Evolutionary conservation across 2,797 vertebrate species (phyloP).

Genomic region (Myotis pilosus): DNA sequence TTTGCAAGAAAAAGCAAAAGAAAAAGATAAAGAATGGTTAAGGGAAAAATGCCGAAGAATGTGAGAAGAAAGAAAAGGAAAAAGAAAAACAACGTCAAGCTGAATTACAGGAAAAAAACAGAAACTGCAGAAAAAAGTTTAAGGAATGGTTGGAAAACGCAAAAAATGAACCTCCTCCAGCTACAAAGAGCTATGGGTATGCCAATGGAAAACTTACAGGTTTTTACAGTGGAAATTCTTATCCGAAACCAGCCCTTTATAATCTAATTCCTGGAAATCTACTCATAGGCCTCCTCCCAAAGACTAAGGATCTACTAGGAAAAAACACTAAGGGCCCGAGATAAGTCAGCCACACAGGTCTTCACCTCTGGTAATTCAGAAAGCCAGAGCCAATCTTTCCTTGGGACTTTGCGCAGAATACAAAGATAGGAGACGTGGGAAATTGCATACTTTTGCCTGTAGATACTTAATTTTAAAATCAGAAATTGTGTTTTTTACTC

Average conservation of each 20-base stretch:
- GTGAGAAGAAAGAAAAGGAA: slow-evolving; percentile 88
- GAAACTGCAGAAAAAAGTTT: slow-evolving; percentile 89
- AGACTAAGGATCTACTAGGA: slow-evolving; percentile 66
- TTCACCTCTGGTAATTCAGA: slow-evolving; percentile 73
- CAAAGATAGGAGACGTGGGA: slow-evolving; percentile 67
- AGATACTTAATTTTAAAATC: slow-evolving; percentile 51
- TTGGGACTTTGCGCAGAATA: slow-evolving; percentile 72
- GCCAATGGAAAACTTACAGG: slow-evolving; percentile 84
- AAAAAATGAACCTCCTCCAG: slow-evolving; percentile 87
- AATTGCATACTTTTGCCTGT: neutral
- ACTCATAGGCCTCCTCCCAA: slow-evolving; percentile 85
- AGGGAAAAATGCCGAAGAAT: slow-evolving; percentile 89
- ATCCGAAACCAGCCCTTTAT: slow-evolving; percentile 90
- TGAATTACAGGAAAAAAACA: slow-evolving; percentile 88
- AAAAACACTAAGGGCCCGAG: slow-evolving; percentile 83
- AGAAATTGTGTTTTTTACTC: neutral
- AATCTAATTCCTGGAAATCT: slow-evolving; percentile 96
- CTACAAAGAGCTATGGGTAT: slow-evolving; percentile 80
- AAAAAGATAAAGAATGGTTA: slow-evolving; percentile 92
- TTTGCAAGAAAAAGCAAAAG: slow-evolving; percentile 88
- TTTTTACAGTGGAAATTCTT: slow-evolving; percentile 86
- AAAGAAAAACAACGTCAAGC: slow-evolving; percentile 86
- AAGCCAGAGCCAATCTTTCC: slow-evolving; percentile 80
- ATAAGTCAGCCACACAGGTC: slow-evolving; percentile 71
- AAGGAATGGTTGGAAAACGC: slow-evolving; percentile 91